A percentile compares a stretch with the other conserved stretches of the same genome.
Evolutionary conservation across 1,140 invertebrate genomes (phyloP).

Genomic region (Caenorhabditis latens): DNA sequence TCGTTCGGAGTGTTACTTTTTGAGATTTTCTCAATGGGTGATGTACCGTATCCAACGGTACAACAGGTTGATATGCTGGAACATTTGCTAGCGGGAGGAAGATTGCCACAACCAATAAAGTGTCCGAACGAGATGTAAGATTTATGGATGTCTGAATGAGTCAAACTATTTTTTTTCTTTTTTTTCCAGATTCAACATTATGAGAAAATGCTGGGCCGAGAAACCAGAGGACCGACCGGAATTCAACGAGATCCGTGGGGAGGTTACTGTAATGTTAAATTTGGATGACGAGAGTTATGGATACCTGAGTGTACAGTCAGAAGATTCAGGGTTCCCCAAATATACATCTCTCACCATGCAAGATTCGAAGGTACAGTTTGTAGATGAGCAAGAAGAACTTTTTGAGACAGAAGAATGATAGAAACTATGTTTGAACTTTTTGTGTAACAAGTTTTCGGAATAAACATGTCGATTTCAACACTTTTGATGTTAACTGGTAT

Average conservation of each 20-base stretch:
- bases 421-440: too few relatives aligned
- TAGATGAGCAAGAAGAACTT: background rate
- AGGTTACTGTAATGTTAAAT: slow-evolving; percentile 48
- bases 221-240: slow-evolving; percentile 15
- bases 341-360: slow-evolving; percentile 13
- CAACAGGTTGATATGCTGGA: slow-evolving; percentile 63
- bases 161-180: background rate
- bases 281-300: slow-evolving; percentile 59
- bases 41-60: slow-evolving; percentile 65
- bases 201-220: slow-evolving; percentile 14
- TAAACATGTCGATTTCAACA: too few relatives aligned
- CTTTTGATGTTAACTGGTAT: too few relatives aligned
- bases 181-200: slow-evolving; percentile 38
- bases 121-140: slow-evolving; percentile 65
- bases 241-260: slow-evolving; percentile 41
- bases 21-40: slow-evolving; percentile 66
- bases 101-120: slow-evolving; percentile 60
- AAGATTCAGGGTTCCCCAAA: background rate
- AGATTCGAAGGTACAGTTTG: slow-evolving; percentile 9
- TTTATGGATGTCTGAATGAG: background rate
- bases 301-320: slow-evolving; percentile 35
- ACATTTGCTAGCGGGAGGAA: slow-evolving; percentile 51
- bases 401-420: too few relatives aligned
- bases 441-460: too few relatives aligned
- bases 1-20: slow-evolving; percentile 58